phyloP scores from a whole-genome alignment of 2,113 vertebrate genomes.

The Zosterops lateralis region DNA sequence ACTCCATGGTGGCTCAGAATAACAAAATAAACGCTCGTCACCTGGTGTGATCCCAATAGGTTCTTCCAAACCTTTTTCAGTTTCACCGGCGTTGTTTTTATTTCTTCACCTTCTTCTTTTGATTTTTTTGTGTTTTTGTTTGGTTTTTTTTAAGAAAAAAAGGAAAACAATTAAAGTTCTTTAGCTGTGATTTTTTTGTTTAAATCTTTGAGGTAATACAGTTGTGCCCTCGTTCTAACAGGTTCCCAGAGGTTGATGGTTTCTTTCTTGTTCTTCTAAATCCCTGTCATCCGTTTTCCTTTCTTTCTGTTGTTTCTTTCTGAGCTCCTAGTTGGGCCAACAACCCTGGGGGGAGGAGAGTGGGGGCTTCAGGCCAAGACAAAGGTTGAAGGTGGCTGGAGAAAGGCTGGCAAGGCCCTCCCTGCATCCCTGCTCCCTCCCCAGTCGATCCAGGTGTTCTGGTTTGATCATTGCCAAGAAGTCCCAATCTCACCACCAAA shows the following conservation, averaged over 20 bases:
- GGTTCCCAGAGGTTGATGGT: conserved; percentile 70
- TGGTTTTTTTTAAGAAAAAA: conserved; percentile 39
- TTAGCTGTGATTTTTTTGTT: conserved; percentile 53
- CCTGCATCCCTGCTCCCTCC: neutral
- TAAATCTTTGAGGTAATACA: conserved; percentile 72
- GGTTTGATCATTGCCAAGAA: neutral
- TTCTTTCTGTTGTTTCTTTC: conserved; percentile 24
- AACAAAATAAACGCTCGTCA: conserved; percentile 15
- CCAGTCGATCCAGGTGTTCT: neutral
- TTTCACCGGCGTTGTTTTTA: conserved; percentile 43
- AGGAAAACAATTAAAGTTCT: conserved; percentile 64
- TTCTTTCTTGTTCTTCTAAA: conserved; percentile 1
- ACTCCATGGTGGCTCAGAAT: conserved; percentile 61
- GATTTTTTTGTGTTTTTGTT: neutral
- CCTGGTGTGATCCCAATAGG: conserved; percentile 16
- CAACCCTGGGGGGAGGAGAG: conserved; percentile 11
- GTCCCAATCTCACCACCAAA: conserved; percentile 31
- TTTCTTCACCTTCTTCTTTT: neutral
- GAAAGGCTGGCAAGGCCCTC: neutral
- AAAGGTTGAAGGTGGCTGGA: neutral
- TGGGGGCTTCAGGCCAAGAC: conserved; percentile 15
- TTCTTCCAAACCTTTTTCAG: conserved; percentile 44
- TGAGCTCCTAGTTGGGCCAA: conserved; percentile 39
- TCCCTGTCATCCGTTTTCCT: conserved; percentile 44
- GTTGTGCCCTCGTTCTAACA: conserved; percentile 75